A percentile compares a stretch with the other conserved stretches of the same genome.
Evolutionary conservation across 2,888 invertebrate genomes (phyloP).

Genomic region (Pediacus dermestoides): DNA sequence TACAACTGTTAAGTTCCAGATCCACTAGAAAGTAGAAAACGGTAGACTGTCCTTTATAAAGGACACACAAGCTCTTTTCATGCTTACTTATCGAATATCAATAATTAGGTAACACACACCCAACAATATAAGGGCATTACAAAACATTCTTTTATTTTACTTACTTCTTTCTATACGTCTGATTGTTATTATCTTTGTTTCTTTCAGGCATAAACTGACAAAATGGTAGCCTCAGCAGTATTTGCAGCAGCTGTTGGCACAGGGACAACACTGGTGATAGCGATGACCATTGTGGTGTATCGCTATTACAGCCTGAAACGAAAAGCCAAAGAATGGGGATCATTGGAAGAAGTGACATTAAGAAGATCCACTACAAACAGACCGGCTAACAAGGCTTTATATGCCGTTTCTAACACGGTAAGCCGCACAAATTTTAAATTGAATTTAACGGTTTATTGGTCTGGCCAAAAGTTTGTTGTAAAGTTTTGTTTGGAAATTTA

Average conservation of each 20-base stretch:
- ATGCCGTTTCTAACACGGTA: slow-evolving; percentile 40
- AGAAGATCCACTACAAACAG: slow-evolving; percentile 19
- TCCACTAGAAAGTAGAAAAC: too few relatives aligned
- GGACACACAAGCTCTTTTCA: too few relatives aligned
- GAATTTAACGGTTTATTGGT: too few relatives aligned
- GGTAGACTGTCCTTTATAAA: too few relatives aligned
- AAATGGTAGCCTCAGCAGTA: slow-evolving; percentile 64
- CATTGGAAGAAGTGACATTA: slow-evolving; percentile 39
- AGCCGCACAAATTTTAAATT: slow-evolving; percentile 23
- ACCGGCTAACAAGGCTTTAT: slow-evolving; percentile 29
- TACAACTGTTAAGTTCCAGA: too few relatives aligned
- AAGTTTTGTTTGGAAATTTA: too few relatives aligned
- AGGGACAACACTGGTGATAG: slow-evolving; percentile 61
- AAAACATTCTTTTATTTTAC: too few relatives aligned
- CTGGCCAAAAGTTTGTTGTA: too few relatives aligned
- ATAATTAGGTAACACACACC: too few relatives aligned
- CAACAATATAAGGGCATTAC: too few relatives aligned
- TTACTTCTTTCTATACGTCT: background rate
- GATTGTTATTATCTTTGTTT: background rate
- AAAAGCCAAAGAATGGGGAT: slow-evolving; percentile 60
- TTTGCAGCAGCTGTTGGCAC: slow-evolving; percentile 66
- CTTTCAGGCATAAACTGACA: background rate
- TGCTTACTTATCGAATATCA: too few relatives aligned
- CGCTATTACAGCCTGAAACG: slow-evolving; percentile 60
- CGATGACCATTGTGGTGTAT: slow-evolving; percentile 64